A percentile compares a stretch with the other conserved stretches of the same genome.
Evolutionary conservation across 2,113 vertebrate species (phyloP).

Genomic region (Apeltes quadracus): DNA sequence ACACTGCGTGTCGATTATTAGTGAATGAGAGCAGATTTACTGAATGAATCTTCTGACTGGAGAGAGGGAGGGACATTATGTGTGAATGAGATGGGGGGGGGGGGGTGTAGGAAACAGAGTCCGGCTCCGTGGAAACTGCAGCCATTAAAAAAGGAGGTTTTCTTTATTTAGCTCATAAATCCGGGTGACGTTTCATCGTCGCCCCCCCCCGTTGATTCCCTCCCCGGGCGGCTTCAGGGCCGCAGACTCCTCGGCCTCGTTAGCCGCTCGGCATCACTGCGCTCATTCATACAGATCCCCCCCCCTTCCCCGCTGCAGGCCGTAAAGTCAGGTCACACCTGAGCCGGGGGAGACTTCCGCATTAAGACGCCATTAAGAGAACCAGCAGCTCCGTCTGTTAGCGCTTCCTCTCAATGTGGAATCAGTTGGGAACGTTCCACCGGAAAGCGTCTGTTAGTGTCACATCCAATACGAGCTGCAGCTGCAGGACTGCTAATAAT

Average conservation of each 20-base stretch:
- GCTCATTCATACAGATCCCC: constrained; percentile 56
- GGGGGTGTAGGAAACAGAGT: constrained; percentile 41
- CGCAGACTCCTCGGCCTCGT: constrained; percentile 68
- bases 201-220: constrained; percentile 75
- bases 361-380: constrained; percentile 44
- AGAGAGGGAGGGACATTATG: not conserved
- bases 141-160: constrained; percentile 73
- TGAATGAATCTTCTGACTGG: not conserved
- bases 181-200: constrained; percentile 80
- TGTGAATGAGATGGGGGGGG: constrained; percentile 33
- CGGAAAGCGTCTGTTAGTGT: constrained; percentile 33
- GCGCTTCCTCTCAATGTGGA: constrained; percentile 48
- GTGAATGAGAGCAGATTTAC: no score
- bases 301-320: not conserved
- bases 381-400: constrained; percentile 33
- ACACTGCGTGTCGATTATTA: not conserved
- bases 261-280: constrained; percentile 68
- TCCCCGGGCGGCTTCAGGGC: constrained; percentile 64
- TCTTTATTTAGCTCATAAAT: constrained; percentile 81
- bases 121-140: constrained; percentile 70
- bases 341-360: constrained; percentile 16
- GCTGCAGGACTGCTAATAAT: no score
- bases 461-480: constrained; percentile 26
- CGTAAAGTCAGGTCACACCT: constrained; percentile 48
- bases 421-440: constrained; percentile 29